These are phyloP conservation scores for Triplophysa siluroides DNA, from an alignment of 2,113 vertebrate genomes.

Conservation along the genomic window DNA sequence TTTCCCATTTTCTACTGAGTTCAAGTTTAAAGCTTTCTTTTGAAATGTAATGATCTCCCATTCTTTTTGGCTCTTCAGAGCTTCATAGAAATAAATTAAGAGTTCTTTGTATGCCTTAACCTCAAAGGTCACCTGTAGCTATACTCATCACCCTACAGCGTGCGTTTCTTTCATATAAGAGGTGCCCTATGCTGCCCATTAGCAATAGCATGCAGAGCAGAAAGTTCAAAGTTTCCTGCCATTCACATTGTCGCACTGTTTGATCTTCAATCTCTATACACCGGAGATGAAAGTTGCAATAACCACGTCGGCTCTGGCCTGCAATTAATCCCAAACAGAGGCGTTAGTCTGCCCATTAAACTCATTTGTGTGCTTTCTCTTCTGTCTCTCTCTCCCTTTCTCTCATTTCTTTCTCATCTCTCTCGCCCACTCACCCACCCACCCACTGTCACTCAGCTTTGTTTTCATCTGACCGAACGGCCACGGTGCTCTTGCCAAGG, in stretches of 20 bases:
- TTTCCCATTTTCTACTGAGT: too few species aligned
- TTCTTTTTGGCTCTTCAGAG: background rate
- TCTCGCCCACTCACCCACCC: constrained; percentile 41
- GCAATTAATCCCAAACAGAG: constrained; percentile 62
- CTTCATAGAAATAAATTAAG: background rate
- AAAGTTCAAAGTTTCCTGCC: constrained; percentile 38
- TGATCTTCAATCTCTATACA: constrained; percentile 42
- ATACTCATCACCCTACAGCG: background rate
- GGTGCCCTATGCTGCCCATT: constrained; percentile 5
- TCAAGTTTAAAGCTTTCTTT: background rate
- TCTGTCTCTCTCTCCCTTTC: background rate
- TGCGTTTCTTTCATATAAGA: constrained; percentile 1
- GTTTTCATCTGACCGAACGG: constrained; percentile 62
- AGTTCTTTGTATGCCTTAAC: background rate
- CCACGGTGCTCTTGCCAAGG: constrained; percentile 56
- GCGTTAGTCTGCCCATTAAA: constrained; percentile 41
- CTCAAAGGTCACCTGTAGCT: constrained; percentile 11
- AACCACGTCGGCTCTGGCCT: constrained; percentile 42
- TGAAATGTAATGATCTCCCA: background rate
- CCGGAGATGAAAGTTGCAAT: constrained; percentile 52
- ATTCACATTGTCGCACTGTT: constrained; percentile 26
- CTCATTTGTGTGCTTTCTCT: constrained; percentile 6
- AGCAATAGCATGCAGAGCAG: constrained; percentile 26
- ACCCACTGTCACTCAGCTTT: constrained; percentile 35
- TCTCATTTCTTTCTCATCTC: constrained; percentile 31